phyloP scores from a whole-genome alignment of 1,140 invertebrate genomes.

The Aricia agestis region DNA sequence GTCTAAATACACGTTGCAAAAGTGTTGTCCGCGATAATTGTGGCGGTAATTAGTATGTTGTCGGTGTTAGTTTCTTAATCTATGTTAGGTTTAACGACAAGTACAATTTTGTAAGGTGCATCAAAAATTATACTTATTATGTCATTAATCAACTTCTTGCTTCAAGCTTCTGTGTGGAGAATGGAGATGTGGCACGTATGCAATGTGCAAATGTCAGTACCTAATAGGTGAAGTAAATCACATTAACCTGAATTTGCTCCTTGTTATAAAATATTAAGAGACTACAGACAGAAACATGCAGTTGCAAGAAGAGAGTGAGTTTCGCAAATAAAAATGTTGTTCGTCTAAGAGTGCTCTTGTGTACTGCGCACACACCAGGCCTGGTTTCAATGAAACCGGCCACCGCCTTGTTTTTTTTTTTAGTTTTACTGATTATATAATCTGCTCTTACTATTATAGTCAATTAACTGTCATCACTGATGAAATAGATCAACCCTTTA shows the following conservation, averaged over 20 bases:
- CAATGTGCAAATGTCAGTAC: neutral
- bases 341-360: too few species aligned
- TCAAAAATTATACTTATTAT: neutral
- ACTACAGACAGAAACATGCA: too few species aligned
- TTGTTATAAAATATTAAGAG: too few species aligned
- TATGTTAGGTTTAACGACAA: neutral
- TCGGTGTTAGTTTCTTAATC: neutral
- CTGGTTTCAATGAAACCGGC: too few species aligned
- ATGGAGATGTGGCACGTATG: neutral
- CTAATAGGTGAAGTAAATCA: neutral
- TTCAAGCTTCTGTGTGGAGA: neutral
- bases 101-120: constrained; percentile 4
- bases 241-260: neutral
- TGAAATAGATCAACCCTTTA: too few species aligned
- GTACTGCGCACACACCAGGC: too few species aligned
- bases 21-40: neutral
- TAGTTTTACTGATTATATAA: too few species aligned
- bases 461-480: too few species aligned
- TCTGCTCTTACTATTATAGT: too few species aligned
- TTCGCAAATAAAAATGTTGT: too few species aligned
- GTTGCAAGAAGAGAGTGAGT: too few species aligned
- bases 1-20: neutral
- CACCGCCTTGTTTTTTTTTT: too few species aligned
- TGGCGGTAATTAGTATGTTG: neutral
- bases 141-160: constrained; percentile 11